Evolutionary conservation across 1,140 invertebrate species (phyloP).

Genomic region (Teleopsis dalmanni): DNA sequence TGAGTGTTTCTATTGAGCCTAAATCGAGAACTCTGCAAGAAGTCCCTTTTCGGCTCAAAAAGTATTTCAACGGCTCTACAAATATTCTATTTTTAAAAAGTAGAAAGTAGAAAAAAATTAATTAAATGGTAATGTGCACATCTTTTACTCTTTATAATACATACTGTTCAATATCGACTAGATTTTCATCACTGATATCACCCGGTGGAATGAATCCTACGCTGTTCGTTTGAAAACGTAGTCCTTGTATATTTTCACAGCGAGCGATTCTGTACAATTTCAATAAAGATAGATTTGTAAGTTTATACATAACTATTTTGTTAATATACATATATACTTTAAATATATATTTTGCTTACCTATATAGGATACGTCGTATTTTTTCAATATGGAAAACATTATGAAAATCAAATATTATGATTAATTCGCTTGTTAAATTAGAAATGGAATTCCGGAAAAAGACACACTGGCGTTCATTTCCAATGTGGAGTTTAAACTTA

Average conservation of each 20-base stretch:
- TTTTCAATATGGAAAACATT: slow-evolving; percentile 41
- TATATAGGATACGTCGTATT: slow-evolving; percentile 35
- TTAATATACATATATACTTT: background rate
- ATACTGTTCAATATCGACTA: slow-evolving; percentile 38
- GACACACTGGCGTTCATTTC: slow-evolving; percentile 31
- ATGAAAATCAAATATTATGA: slow-evolving; percentile 36
- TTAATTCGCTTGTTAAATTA: slow-evolving; percentile 32
- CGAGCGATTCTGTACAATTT: slow-evolving; percentile 27
- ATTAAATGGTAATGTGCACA: background rate
- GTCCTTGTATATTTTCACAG: slow-evolving; percentile 35
- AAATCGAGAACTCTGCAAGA: slow-evolving; percentile 32
- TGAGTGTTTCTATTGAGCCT: slow-evolving; percentile 38
- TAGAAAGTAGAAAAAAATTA: background rate
- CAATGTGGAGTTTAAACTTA: slow-evolving; percentile 30
- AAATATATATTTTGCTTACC: slow-evolving; percentile 17
- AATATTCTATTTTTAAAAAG: slow-evolving; percentile 22
- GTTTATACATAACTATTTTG: background rate
- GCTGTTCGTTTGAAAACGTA: slow-evolving; percentile 39
- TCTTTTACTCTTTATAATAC: too few species aligned
- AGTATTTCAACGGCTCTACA: slow-evolving; percentile 37
- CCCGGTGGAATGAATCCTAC: slow-evolving; percentile 30
- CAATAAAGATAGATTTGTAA: background rate
- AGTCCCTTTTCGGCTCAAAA: slow-evolving; percentile 28
- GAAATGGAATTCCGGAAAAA: slow-evolving; percentile 35
- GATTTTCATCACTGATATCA: slow-evolving; percentile 29